Conservation (phyloP, 2,888 invertebrate species). For the Pecten maximus region DNA sequence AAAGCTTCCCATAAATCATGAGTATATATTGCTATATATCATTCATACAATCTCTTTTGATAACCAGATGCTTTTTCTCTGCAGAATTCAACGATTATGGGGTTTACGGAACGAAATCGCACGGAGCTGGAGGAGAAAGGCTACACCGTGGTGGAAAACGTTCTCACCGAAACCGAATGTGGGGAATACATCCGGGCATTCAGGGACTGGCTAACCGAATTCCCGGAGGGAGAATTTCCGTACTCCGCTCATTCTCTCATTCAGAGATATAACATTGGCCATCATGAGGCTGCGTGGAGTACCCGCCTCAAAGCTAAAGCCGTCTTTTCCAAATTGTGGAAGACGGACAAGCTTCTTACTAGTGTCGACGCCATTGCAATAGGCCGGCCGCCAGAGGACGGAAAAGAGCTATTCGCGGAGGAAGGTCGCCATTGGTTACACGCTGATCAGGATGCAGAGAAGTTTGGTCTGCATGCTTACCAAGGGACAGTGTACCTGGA, state of each 20-base stretch:
- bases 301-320: conserved; percentile 69
- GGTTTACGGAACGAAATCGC: conserved; percentile 55
- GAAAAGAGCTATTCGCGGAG: conserved; percentile 63
- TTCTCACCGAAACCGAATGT: conserved; percentile 66
- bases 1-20: too few species aligned
- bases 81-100: not conserved
- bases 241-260: conserved; percentile 68
- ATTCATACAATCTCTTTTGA: too few species aligned
- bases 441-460: conserved; percentile 70
- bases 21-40: too few species aligned
- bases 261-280: conserved; percentile 71
- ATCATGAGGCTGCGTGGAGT: conserved; percentile 73
- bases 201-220: conserved; percentile 67
- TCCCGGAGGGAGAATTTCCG: conserved; percentile 66
- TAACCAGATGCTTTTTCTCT: too few species aligned
- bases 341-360: conserved; percentile 73
- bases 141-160: conserved; percentile 67
- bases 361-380: conserved; percentile 78
- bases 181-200: conserved; percentile 64
- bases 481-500: conserved; percentile 75
- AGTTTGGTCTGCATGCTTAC: conserved; percentile 75
- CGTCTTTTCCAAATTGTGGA: conserved; percentile 76
- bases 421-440: conserved; percentile 71
- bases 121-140: conserved; percentile 66
- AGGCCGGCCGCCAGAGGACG: conserved; percentile 76